Conservation (phyloP, 2,113 vertebrate species). For the Oenanthe oenanthe region DNA sequence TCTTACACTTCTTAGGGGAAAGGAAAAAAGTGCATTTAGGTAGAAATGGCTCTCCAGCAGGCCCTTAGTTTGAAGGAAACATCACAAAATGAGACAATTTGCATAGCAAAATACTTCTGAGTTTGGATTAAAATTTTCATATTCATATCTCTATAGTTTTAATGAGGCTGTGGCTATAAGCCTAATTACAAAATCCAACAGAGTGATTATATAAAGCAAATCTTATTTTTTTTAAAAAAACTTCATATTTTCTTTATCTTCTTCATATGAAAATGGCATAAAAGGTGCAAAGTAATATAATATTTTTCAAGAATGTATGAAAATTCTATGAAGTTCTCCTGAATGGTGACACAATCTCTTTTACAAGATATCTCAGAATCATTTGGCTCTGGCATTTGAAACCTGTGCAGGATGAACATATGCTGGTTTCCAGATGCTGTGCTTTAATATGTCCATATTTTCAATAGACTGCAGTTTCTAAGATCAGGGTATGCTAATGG, state of each 20-base stretch:
- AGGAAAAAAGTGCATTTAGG: neutral
- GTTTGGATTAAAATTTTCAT: neutral
- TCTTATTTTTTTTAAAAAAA: neutral
- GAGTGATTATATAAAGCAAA: neutral
- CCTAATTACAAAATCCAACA: neutral
- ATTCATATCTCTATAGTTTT: neutral
- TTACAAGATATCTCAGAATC: neutral
- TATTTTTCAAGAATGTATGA: neutral
- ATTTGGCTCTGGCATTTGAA: neutral
- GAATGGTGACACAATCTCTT: neutral
- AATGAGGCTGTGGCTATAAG: neutral
- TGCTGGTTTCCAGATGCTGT: neutral
- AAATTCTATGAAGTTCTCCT: neutral
- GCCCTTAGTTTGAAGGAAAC: neutral
- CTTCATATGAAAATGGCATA: neutral
- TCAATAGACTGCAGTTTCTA: constrained; percentile 1
- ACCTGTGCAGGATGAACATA: neutral
- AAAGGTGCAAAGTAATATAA: neutral
- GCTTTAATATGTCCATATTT: neutral
- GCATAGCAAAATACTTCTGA: neutral
- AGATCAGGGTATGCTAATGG: neutral
- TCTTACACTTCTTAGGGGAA: neutral
- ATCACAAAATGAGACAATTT: neutral
- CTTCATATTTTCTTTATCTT: neutral
- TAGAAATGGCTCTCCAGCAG: neutral